These are phyloP conservation scores for Phyto melanocephala DNA, from an alignment of 2,888 invertebrate species.

Conservation along the genomic window DNA sequence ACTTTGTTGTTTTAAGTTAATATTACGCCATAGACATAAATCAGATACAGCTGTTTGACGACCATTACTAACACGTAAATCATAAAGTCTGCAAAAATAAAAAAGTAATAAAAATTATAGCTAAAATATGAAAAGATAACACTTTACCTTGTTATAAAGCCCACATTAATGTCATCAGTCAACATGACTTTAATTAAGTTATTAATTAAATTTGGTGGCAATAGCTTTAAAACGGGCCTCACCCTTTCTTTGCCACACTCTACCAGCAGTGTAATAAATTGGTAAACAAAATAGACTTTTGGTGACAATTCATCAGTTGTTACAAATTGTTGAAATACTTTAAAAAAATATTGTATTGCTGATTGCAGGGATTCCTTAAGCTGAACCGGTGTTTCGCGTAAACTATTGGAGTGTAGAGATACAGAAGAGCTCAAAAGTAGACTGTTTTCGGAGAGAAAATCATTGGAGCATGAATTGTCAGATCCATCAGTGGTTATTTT, in stretches of 20 bases:
- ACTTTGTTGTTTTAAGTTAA: conserved; percentile 81
- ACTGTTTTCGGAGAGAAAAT: conserved; percentile 71
- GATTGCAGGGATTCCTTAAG: conserved; percentile 84
- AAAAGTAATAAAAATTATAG: too few species aligned
- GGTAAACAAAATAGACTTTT: conserved; percentile 89
- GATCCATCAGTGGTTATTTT: conserved; percentile 81
- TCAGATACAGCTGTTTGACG: conserved; percentile 92
- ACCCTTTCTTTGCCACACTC: conserved; percentile 87
- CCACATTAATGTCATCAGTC: conserved; percentile 77
- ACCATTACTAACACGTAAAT: conserved; percentile 86
- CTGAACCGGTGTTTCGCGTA: conserved; percentile 68
- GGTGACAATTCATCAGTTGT: conserved; percentile 86
- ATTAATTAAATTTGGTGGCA: conserved; percentile 88
- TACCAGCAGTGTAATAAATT: conserved; percentile 87
- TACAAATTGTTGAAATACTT: conserved; percentile 84
- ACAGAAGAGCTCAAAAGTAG: conserved; percentile 57
- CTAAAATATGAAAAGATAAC: neutral
- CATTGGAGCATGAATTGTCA: conserved; percentile 81
- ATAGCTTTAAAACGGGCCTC: conserved; percentile 85
- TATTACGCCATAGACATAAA: conserved; percentile 90
- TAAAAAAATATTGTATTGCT: conserved; percentile 85
- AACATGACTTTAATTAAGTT: conserved; percentile 85
- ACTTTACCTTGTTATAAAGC: conserved; percentile 74
- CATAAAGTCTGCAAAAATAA: conserved; percentile 80
- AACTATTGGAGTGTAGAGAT: conserved; percentile 47